Conservation (phyloP, 2,888 invertebrate species). For the Allolobophora icterica region DNA sequence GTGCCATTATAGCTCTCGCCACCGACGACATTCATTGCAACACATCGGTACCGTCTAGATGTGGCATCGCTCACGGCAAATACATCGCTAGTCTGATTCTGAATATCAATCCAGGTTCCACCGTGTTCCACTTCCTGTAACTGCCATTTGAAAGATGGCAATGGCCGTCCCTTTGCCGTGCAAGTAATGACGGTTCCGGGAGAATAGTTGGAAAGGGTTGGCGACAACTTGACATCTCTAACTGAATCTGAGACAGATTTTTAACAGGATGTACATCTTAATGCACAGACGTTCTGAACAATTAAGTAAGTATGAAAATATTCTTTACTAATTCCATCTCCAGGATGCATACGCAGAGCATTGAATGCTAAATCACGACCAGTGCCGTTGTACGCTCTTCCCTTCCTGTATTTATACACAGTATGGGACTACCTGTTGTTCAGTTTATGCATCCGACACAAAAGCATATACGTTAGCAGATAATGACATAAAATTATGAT, state of each 20-base stretch:
- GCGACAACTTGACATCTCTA: not conserved
- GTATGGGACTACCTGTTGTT: too few relatives aligned
- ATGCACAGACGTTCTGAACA: too few relatives aligned
- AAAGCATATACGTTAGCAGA: too few relatives aligned
- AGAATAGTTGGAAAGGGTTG: not conserved
- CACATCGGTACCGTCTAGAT: not conserved
- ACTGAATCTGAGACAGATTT: not conserved
- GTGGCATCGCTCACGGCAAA: not conserved
- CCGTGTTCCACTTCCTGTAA: not conserved
- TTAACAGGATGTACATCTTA: not conserved
- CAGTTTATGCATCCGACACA: too few relatives aligned
- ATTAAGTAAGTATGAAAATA: too few relatives aligned
- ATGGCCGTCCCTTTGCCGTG: not conserved
- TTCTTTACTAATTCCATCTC: too few relatives aligned
- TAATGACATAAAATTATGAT: too few relatives aligned
- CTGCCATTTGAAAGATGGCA: not conserved
- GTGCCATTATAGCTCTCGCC: not conserved
- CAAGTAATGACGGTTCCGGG: not conserved
- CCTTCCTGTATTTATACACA: too few relatives aligned
- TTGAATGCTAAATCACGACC: too few relatives aligned
- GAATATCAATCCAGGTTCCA: not conserved
- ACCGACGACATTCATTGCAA: not conserved
- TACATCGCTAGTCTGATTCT: not conserved
- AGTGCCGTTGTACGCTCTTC: too few relatives aligned
- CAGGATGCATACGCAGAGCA: too few relatives aligned